Percentiles rank a stretch among this genome's conserved stretches.
phyloP scores from a whole-genome alignment of 1,140 invertebrate genomes.

The Achroia grisella region DNA sequence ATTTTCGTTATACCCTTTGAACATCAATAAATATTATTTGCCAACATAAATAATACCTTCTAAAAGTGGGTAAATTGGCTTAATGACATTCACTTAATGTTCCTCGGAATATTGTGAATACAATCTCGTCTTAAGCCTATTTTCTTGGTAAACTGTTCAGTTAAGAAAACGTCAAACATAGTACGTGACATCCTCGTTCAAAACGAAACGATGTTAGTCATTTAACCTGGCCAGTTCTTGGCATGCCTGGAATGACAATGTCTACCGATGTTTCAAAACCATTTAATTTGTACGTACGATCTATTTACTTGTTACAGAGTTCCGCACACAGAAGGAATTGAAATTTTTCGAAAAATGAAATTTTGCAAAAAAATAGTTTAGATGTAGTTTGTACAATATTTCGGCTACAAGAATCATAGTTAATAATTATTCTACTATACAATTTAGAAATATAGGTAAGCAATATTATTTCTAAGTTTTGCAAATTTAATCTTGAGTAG shows the following conservation, averaged over 20 bases:
- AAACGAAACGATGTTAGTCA: conserved; percentile 5
- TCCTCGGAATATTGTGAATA: conserved; percentile 8
- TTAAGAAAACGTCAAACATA: conserved; percentile 8
- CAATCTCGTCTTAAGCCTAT: conserved; percentile 7
- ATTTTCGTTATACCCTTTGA: too few species aligned
- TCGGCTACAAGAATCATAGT: too few species aligned
- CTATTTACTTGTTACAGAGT: too few species aligned
- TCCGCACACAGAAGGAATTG: too few species aligned
- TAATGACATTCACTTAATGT: background rate
- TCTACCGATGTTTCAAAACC: background rate
- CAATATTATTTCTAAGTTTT: background rate
- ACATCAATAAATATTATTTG: too few species aligned
- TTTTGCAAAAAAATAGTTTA: too few species aligned
- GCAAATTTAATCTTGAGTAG: background rate
- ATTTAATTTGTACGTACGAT: too few species aligned
- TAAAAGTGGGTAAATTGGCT: too few species aligned
- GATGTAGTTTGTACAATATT: too few species aligned
- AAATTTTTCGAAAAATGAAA: too few species aligned
- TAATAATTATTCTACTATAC: too few species aligned
- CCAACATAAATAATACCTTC: too few species aligned
- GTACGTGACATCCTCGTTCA: conserved; percentile 5
- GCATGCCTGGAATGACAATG: background rate
- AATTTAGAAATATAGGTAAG: background rate
- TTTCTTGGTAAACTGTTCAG: conserved; percentile 3
- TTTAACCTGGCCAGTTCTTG: background rate